phyloP scores from a whole-genome alignment of 2,888 invertebrate genomes.

The Nephrocerus scutellatus region DNA sequence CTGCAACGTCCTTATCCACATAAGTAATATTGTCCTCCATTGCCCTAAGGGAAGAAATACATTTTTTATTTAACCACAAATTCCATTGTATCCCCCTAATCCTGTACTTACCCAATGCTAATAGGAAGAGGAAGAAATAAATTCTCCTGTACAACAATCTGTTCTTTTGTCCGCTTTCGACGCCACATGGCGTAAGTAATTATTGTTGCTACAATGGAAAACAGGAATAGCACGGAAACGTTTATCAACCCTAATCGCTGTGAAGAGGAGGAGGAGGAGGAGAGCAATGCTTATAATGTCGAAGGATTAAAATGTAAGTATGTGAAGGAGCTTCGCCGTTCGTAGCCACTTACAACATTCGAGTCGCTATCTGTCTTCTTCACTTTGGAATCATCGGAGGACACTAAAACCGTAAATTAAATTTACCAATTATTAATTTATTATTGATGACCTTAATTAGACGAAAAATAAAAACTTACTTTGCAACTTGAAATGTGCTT shows the following conservation, averaged over 20 bases:
- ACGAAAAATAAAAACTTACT: conserved; percentile 31
- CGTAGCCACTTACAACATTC: conserved; percentile 1
- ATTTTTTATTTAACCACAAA: no score
- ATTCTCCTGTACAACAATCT: conserved; percentile 21
- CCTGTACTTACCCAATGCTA: conserved; percentile 26
- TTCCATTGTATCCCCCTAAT: no score
- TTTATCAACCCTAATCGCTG: not conserved
- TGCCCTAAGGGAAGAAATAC: no score
- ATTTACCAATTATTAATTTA: no score
- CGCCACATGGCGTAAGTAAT: conserved; percentile 25
- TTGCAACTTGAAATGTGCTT: conserved; percentile 26
- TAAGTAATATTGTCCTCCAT: conserved; percentile 55
- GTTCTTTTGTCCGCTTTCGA: conserved; percentile 21
- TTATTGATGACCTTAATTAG: no score
- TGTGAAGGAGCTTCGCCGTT: conserved; percentile 11
- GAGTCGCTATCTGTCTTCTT: not conserved
- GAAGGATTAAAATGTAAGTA: not conserved
- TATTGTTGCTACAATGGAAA: conserved; percentile 20
- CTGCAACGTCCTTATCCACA: conserved; percentile 53
- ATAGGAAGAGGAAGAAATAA: conserved; percentile 27
- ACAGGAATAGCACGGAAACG: not conserved
- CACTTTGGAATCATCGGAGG: conserved; percentile 14
- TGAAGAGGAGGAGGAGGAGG: not conserved
- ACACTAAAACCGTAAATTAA: no score
- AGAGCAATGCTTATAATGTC: not conserved